Evolutionary conservation across 2,113 vertebrate species (phyloP).

Genomic region (Engraulis encrasicolus): DNA sequence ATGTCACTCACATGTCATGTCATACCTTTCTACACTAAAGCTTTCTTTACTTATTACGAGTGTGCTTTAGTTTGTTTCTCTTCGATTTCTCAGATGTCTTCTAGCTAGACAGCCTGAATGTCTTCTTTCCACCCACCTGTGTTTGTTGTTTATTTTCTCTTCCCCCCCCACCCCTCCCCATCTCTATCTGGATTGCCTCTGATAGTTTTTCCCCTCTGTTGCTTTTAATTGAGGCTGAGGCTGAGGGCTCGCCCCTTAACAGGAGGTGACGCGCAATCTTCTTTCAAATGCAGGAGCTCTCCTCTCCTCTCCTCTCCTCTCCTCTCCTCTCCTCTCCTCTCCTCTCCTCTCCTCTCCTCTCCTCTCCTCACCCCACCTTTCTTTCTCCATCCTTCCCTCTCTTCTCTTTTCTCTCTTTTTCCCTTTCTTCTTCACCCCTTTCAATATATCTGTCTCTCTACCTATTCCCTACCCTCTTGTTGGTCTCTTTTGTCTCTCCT

Average conservation of each 20-base stretch:
- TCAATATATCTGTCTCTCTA: too few relatives aligned
- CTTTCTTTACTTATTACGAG: not conserved
- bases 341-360: too few relatives aligned
- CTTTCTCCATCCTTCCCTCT: too few relatives aligned
- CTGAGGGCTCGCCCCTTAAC: constrained; percentile 43
- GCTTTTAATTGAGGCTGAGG: constrained; percentile 55
- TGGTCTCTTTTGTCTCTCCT: too few relatives aligned
- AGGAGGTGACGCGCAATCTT: constrained; percentile 51
- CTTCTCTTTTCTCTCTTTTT: too few relatives aligned
- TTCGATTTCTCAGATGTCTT: not conserved
- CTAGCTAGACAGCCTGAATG: not conserved
- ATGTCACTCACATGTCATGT: not conserved
- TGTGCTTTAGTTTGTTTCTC: not conserved
- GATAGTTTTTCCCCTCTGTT: constrained; percentile 40
- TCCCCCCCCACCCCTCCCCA: not conserved
- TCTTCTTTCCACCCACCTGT: not conserved
- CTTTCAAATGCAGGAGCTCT: constrained; percentile 20
- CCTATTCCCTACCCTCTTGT: too few relatives aligned
- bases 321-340: constrained; percentile 14
- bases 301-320: not conserved
- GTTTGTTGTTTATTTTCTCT: not conserved
- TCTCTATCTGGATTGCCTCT: not conserved
- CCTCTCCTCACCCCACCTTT: too few relatives aligned
- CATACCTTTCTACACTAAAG: not conserved
- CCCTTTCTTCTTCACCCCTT: too few relatives aligned